Base-by-base conservation (phyloP, 1,140 invertebrate species). In the Brachionus plicatilis region DNA sequence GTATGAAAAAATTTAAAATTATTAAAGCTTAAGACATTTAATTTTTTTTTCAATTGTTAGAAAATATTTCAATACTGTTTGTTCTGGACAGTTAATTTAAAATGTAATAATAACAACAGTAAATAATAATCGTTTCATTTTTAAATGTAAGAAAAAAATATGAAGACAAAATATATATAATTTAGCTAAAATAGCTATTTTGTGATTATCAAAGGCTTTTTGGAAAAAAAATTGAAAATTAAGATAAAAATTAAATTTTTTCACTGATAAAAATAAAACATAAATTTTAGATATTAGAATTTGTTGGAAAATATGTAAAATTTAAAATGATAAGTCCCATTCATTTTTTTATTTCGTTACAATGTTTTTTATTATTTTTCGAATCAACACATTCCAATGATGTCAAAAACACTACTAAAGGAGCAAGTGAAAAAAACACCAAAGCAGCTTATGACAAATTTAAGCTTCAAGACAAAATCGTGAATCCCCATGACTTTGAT, bases 401-500 rank as follows among this genome's bases (percentile, higher is more conserved):
- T 41, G 8, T 14, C 7, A 41, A 45, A 37, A 37, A 37, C 33
- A 37, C 33, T 8, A 17, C 17, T 43, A 43, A 33, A 43, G 24
- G 41, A 43, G 14, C 12, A 14, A 56, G 3, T 29, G 6, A 24
- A 12, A 33, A 14, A 14, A 27, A 20, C 2, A 29, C 47, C 3
- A 41, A 50, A 14, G 20, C 12, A 37, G 14, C 29, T 60, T 60
- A n/a, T 47, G 50, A 79, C 20, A 14, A 56, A 37, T 60, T 47
- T 79, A 9, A 17, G 41, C 12, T 56, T 41, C 76, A 56, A 41
- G 27, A 56, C 1, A 27, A 83, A 33, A 83, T 86, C 9, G 85
- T 84, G 14, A 86, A 86, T 75, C 85, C 84, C 11, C 86, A 86
- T 50, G 72, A 84, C 6, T 86, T 86, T 47, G 65, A 70, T 9